These are phyloP conservation scores for Caenorhabditis panamensis DNA, from an alignment of 2,888 invertebrate genomes.

Conservation along the genomic window DNA sequence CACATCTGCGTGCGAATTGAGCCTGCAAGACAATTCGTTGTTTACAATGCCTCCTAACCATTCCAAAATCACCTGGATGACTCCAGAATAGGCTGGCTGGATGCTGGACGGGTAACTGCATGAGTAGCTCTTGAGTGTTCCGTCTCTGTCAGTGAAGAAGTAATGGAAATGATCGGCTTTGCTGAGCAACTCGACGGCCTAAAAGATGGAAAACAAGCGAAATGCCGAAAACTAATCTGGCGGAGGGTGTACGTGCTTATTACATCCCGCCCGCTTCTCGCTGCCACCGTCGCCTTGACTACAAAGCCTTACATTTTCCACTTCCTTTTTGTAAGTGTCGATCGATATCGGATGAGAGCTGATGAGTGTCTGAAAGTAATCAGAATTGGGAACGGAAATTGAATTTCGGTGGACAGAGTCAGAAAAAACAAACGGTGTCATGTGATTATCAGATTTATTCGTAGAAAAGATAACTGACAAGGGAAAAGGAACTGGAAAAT, in stretches of 20 bases:
- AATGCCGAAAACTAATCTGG: slow-evolving; percentile 9
- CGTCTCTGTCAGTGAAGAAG: slow-evolving; percentile 81
- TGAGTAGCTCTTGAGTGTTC: slow-evolving; percentile 80
- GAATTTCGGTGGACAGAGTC: not conserved
- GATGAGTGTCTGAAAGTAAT: slow-evolving; percentile 63
- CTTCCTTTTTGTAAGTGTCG: slow-evolving; percentile 66
- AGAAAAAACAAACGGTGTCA: not conserved
- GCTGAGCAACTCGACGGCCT: slow-evolving; percentile 75
- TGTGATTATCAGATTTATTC: not conserved
- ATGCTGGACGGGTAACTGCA: slow-evolving; percentile 80
- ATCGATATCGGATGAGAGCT: slow-evolving; percentile 67
- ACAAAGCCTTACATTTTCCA: slow-evolving; percentile 55
- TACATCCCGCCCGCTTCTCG: not conserved
- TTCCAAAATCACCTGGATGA: slow-evolving; percentile 75
- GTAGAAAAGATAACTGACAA: not conserved
- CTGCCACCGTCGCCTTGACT: slow-evolving; percentile 1
- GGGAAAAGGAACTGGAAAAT: not conserved
- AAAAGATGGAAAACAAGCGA: slow-evolving; percentile 13
- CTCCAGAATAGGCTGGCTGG: slow-evolving; percentile 81
- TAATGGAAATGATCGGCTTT: slow-evolving; percentile 81
- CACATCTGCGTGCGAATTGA: slow-evolving; percentile 80
- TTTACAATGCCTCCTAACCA: too few species aligned
- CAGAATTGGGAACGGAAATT: not conserved
- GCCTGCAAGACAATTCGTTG: too few species aligned
- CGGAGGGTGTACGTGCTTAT: not conserved